Evolutionary conservation across 2,113 vertebrate species (phyloP).

Genomic region (Theristicus caerulescens): DNA sequence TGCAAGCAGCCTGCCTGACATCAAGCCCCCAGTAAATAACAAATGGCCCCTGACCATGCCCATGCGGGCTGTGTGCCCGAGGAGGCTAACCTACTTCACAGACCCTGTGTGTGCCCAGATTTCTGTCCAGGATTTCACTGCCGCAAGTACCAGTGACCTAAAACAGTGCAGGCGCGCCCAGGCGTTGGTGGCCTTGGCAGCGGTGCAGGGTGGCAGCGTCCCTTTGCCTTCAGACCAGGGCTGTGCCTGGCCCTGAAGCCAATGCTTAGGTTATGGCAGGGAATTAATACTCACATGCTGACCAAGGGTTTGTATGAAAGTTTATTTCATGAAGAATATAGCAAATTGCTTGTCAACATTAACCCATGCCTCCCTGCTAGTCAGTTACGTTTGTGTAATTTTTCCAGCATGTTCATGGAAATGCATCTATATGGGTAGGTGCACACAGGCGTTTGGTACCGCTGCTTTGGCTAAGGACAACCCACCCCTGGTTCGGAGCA

Average conservation of each 20-base stretch:
- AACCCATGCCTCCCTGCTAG: neutral
- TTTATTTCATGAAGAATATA: neutral
- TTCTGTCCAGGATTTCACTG: neutral
- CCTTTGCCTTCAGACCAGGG: neutral
- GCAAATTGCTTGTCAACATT: neutral
- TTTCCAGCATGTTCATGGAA: neutral
- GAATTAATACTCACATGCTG: neutral
- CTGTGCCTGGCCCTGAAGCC: neutral
- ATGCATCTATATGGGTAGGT: neutral
- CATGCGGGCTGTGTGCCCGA: fast-evolving
- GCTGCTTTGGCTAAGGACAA: neutral
- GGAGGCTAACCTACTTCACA: neutral
- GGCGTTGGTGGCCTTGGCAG: fast-evolving
- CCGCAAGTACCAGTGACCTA: neutral
- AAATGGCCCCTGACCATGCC: neutral
- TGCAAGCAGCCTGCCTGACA: neutral
- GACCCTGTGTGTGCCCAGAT: neutral
- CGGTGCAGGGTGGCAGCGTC: neutral
- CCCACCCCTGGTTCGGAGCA: neutral
- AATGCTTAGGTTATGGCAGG: neutral
- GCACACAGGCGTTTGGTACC: neutral
- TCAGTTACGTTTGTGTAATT: neutral
- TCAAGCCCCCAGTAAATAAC: neutral
- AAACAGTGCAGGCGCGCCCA: neutral
- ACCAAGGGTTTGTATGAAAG: neutral